Evolutionary conservation across 2,888 invertebrate genomes (phyloP), one percentile per base, ranked within the genome.

Genomic region (Pandemis cinnamomeana): DNA sequence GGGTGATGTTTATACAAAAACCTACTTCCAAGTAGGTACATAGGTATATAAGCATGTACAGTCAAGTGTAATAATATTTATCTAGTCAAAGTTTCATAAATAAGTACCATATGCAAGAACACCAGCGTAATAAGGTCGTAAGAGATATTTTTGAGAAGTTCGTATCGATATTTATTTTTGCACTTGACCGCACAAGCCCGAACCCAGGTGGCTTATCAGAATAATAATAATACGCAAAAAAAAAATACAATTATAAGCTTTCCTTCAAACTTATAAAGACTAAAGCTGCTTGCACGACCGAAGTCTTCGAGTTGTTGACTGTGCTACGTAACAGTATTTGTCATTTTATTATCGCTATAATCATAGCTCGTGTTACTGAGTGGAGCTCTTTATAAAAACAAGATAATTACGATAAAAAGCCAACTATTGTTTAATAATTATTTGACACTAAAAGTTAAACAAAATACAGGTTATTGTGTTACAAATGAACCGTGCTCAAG

Each of bases 401-500:
- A 44, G 67, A 74, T 67, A 53, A 73, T 8, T 64, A 51, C 27
- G 64, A 70, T 71, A 66, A 72, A 61, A 61, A 27, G 11, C 20
- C 60, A n/a, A 55, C 20, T 46, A 71, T 66, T 69, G 63, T 69
- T 72, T 60, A 64, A 63, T 58, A 44, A 68, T 72, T 42, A 62
- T 42, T 41, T 58, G 63, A 42, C 48, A 58, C 42, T 41, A 63
- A 20, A 69, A 64, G 53, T 72, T 58, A 71, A 62, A 72, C 69
- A 67, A 74, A 70, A 72, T 71, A 66, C 61, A 36, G 46, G 68
- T 68, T 61, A 75, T 72, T 36, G 46, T 51, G 68, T 66, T 74
- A 78, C 70, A 72, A 75, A 77, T 79, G 70, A 75, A 64, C 68
- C 66, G 42, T 60, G 20, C 13, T 42, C 15, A 51, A 55, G 64